Evolutionary conservation across 30 jellyfish, hydroid and myxozoan genomes (phyloP), one percentile per base, ranked within the genome.

Genomic region (Sanderia malayensis): DNA sequence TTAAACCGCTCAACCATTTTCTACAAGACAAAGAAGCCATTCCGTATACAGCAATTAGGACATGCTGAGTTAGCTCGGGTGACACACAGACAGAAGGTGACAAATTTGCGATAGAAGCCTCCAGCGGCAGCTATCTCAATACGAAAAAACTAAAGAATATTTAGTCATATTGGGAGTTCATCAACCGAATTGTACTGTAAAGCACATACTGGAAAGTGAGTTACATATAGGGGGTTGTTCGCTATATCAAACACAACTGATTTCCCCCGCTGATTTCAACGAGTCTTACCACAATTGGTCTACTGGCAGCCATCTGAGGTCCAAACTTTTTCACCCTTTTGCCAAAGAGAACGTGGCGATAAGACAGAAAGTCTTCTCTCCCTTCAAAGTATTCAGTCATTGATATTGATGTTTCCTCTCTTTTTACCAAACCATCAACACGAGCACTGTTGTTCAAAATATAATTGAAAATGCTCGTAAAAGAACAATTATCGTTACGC

Each of bases 261-360:
- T n/a, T n/a, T n/a, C n/a, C n/a, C n/a, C n/a, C n/a, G 9, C 32
- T 23, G 2, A n/a, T 2, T 26, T 6, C 46, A 37, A n/a, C 68
- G 2, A 10, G 65, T n/a, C 94, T 52, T 57, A 88, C 97, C 22
- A 29, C 76, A 19, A 91, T 78, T 1, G 98, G 96, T 47, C 94
- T 72, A 6, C 61, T 37, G 59, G 75, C 73, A 8, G 79, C 25
- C 7, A 58, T 66, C 63, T 84, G 94, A 0, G 98, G 98, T 23
- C 92, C 96, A 58, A 91, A 91, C 58, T 91, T 91, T 68, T 91
- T 91, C 65, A 83, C 86, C 27, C 98, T 66, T 19, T 91, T 93
- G 21, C 87, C 88, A 69, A 73, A 91, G 22, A 58, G 10, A 4
- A 72, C 94, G 46, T 66, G 80, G 15, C 98, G 61, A 58, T 79